Conservation (phyloP, 2,888 invertebrate species). For the Pantelozetes paolii region DNA sequence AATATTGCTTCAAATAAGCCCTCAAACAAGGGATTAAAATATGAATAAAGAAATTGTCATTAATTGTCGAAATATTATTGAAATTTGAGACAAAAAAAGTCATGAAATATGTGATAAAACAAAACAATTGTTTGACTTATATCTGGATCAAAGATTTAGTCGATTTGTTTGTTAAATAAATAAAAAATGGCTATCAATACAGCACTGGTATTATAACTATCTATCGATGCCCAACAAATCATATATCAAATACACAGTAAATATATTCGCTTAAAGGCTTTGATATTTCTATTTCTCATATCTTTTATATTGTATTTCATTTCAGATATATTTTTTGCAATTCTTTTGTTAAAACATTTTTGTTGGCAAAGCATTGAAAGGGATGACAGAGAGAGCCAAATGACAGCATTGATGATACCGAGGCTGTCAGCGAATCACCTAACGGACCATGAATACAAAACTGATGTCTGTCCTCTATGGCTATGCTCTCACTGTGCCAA, state of each 20-base stretch:
- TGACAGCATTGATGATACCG: slow-evolving; percentile 24
- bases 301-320: slow-evolving; percentile 1
- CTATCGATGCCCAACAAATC: background rate
- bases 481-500: background rate
- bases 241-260: slow-evolving; percentile 4
- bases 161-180: slow-evolving; percentile 13
- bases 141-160: background rate
- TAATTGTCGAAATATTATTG: too few species aligned
- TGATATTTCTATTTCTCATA: slow-evolving; percentile 17
- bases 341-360: slow-evolving; percentile 15
- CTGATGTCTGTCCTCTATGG: background rate
- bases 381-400: slow-evolving; percentile 30
- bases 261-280: slow-evolving; percentile 9
- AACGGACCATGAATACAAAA: slow-evolving; percentile 29
- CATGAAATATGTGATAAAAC: background rate
- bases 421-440: slow-evolving; percentile 11
- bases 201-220: background rate
- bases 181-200: background rate
- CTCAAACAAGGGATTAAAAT: too few species aligned
- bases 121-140: background rate
- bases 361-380: slow-evolving; percentile 24
- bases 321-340: background rate
- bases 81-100: too few species aligned
- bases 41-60: too few species aligned
- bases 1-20: too few species aligned